Evolutionary conservation across 2,888 invertebrate genomes (phyloP), one percentile per base, ranked within the genome.

Genomic region (Melanotus villosus): DNA sequence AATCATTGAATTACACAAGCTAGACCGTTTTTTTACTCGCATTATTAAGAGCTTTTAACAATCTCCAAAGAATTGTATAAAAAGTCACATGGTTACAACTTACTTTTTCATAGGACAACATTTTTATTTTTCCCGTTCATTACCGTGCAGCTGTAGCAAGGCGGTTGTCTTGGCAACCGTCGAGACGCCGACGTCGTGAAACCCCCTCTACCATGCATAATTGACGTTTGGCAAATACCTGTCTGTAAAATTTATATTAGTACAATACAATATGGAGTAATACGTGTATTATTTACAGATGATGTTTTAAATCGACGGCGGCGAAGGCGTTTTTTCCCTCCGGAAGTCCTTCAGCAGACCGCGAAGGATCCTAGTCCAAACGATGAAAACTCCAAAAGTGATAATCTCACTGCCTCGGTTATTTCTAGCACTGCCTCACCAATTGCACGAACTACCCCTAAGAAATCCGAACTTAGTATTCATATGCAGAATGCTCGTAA

Each of bases 401-500:
- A 79, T 74, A 73, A 73, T 65, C 23, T 45, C 34, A 70, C 71
- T 76, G 80, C 80, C 79, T 80, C 65, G 12, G 23, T 63, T 54
- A 60, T 66, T 65, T 73, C 76, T 68, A 77, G 73, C 79, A 80
- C 79, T 80, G 79, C 79, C 79, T 73, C 78, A 30, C 43, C 73
- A 32, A 62, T 56, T 52, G 43, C 73, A 59, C 68, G 70, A 68
- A 59, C 73, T 43, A 62, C 74, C 64, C 72, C 78, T 41, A 78
- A 75, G 66, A 80, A 79, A 73, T 82, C 83, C 18, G 83, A 83
- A 70, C 75, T 84, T 52, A 82, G 84, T 57, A 74, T 84, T 52
- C 84, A 85, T 70, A 85, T 84, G 85, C 84, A 84, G 72, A 84
- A 85, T 65, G 84, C 84, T n/a, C 78, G 84, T 6, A 79, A 78